These are phyloP conservation scores for Probosciger aterrimus DNA, from an alignment of 2,113 vertebrate species.

Conservation along the genomic window DNA sequence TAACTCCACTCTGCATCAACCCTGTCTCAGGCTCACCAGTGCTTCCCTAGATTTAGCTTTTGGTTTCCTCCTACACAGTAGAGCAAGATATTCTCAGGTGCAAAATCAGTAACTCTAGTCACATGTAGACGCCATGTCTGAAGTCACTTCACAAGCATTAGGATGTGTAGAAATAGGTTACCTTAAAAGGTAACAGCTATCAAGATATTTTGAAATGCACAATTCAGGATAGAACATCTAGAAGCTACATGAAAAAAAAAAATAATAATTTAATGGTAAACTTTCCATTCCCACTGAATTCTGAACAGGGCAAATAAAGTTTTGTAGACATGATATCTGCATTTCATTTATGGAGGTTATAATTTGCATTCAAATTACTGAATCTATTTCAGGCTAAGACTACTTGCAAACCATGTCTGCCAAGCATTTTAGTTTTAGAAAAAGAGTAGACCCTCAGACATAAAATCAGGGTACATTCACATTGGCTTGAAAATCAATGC, in stretches of 20 bases:
- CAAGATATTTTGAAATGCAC: neutral
- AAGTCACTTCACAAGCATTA: neutral
- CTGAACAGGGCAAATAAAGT: neutral
- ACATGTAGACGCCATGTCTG: rapidly evolving
- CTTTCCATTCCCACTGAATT: neutral
- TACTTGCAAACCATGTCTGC: neutral
- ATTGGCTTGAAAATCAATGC: neutral
- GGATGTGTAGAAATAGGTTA: neutral
- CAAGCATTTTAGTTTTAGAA: neutral
- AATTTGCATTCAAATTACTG: neutral
- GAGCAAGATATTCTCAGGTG: neutral
- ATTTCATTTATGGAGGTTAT: neutral
- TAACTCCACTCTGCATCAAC: neutral
- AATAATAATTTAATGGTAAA: neutral
- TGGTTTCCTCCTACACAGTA: neutral
- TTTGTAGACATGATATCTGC: neutral
- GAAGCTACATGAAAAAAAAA: neutral
- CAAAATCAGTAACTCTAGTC: neutral
- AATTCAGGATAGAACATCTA: neutral
- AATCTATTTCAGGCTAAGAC: neutral
- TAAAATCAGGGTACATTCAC: neutral
- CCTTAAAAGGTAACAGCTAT: neutral
- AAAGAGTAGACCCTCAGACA: neutral
- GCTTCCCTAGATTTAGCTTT: neutral
- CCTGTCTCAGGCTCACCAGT: neutral